Evolutionary conservation across 2,888 invertebrate species (phyloP).

Genomic region (Oeneis ivallda): DNA sequence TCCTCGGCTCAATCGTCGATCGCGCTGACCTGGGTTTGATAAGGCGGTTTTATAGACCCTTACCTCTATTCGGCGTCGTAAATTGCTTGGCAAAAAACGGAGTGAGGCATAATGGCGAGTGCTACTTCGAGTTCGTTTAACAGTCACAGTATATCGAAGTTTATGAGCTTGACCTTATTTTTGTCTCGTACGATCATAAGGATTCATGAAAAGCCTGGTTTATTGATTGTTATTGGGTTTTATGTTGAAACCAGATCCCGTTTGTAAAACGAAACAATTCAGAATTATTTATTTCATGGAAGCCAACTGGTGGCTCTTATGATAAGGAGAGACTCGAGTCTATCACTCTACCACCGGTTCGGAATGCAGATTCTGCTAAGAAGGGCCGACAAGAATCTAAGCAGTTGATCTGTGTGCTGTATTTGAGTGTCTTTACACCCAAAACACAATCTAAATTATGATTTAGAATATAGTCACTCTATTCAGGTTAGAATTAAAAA

Average conservation of each 20-base stretch:
- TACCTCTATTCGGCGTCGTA: not conserved
- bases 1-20: not conserved
- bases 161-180: constrained; percentile 17
- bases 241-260: not conserved
- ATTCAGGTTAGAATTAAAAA: not conserved
- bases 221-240: not conserved
- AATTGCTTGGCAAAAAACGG: constrained; percentile 3
- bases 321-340: no score
- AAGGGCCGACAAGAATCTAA: no score
- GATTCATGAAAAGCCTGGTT: not conserved
- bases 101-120: not conserved
- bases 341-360: no score
- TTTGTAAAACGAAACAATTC: not conserved
- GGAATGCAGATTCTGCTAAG: no score
- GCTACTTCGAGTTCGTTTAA: constrained; percentile 15
- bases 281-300: no score
- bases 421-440: no score
- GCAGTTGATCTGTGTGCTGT: no score
- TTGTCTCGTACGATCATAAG: not conserved
- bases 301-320: no score
- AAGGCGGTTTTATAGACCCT: not conserved
- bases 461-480: not conserved
- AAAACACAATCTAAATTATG: no score
- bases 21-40: constrained; percentile 1
- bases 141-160: constrained; percentile 10